Conservation (phyloP, 2,113 vertebrate species). For the Petaurus breviceps region DNA sequence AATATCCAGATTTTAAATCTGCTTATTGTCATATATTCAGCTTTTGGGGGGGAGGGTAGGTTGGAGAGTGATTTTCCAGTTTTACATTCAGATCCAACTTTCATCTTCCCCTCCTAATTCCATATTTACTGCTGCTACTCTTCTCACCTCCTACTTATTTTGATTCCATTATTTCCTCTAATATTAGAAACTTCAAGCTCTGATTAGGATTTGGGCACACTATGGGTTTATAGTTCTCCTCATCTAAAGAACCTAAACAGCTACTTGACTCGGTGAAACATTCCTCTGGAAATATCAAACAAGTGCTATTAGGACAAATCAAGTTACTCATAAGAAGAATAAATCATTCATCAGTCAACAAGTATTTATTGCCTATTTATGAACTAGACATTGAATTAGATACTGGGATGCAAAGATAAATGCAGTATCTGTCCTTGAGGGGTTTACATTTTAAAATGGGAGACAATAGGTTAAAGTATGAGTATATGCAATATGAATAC, state of each 20-base stretch:
- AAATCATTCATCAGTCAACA: background rate
- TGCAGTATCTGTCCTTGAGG: background rate
- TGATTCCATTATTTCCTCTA: background rate
- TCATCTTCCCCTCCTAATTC: background rate
- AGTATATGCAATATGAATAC: background rate
- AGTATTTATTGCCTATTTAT: background rate
- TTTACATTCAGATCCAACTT: background rate
- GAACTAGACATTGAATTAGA: background rate
- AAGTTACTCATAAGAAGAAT: background rate
- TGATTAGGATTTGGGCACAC: background rate
- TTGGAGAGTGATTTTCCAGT: background rate
- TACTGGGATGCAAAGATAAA: background rate
- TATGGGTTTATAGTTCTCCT: background rate
- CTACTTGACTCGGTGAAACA: background rate
- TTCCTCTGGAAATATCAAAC: background rate
- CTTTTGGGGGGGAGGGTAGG: background rate
- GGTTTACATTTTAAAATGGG: background rate
- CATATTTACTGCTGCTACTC: background rate
- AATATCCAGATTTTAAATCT: background rate
- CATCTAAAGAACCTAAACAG: background rate
- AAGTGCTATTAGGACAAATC: background rate
- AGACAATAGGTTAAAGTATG: background rate
- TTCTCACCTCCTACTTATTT: background rate
- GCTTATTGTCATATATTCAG: background rate
- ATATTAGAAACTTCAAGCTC: background rate